These are phyloP conservation scores for Spodoptera frugiperda DNA, from an alignment of 1,140 invertebrate species.

Conservation along the genomic window DNA sequence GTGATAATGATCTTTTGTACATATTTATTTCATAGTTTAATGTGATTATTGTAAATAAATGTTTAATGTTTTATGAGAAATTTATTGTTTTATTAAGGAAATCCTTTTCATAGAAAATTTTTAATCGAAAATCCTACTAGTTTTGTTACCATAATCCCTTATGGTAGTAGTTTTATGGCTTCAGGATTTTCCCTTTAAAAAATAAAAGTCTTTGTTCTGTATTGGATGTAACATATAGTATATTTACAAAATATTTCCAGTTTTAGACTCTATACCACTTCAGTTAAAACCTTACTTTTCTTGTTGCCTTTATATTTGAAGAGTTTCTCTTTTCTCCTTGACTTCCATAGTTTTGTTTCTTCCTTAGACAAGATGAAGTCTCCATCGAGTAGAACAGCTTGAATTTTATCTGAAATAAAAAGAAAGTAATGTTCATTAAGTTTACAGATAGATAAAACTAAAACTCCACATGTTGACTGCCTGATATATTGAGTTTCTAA, in stretches of 20 bases:
- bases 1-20: conserved; percentile 58
- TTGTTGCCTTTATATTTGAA: conserved; percentile 71
- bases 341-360: conserved; percentile 74
- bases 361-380: conserved; percentile 70
- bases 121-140: neutral
- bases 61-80: conserved; percentile 50
- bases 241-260: neutral
- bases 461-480: no score
- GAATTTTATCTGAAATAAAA: conserved; percentile 71
- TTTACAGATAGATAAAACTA: no score
- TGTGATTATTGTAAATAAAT: conserved; percentile 59
- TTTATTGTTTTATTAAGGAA: conserved; percentile 20
- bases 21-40: conserved; percentile 58
- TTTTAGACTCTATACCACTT: conserved; percentile 42
- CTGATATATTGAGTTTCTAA: no score
- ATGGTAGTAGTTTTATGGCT: no score
- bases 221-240: no score
- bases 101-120: no score
- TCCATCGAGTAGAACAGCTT: conserved; percentile 62
- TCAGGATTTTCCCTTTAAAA: no score
- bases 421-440: neutral
- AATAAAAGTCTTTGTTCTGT: no score
- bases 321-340: conserved; percentile 77
- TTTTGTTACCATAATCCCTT: no score
- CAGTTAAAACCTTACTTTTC: conserved; percentile 60